Percentiles rank a stretch among this genome's conserved stretches.
Evolutionary conservation across 2,797 vertebrate species (phyloP).

Genomic region (Taeniopygia guttata): DNA sequence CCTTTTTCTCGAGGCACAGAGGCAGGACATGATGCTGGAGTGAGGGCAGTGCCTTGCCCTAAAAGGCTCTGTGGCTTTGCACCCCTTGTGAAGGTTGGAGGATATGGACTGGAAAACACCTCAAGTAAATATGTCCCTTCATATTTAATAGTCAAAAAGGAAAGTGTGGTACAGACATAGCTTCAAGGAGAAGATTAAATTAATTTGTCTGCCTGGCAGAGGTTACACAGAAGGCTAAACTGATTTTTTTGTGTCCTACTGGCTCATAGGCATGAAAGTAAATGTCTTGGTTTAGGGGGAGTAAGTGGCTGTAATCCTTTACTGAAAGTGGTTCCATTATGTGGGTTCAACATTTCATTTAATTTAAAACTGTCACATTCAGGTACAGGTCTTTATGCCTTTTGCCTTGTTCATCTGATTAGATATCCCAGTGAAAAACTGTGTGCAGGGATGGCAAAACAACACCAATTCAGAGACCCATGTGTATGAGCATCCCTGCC

Average conservation of each 20-base stretch:
- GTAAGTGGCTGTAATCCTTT: conserved; percentile 1
- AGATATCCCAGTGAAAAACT: not conserved
- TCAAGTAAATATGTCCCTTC: not conserved
- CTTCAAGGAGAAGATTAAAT: conserved; percentile 12
- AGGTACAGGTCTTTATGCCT: not conserved
- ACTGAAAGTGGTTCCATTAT: not conserved
- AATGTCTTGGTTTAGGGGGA: not conserved
- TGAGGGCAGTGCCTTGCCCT: not conserved
- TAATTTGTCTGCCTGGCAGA: not conserved
- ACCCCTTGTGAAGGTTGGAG: not conserved
- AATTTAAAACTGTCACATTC: not conserved
- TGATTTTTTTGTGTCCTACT: not conserved
- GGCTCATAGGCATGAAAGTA: not conserved
- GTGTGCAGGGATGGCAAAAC: not conserved
- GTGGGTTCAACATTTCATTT: not conserved
- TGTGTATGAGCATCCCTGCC: accelerated
- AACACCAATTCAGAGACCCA: not conserved
- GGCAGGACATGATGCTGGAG: not conserved
- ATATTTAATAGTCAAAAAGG: not conserved
- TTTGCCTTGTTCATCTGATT: not conserved
- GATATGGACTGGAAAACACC: not conserved
- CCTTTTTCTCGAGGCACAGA: not conserved
- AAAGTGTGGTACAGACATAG: not conserved
- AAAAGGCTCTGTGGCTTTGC: not conserved
- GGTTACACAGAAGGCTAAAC: not conserved